Base-by-base conservation (phyloP, 2,797 vertebrate species). In the Gobio occitaniae region DNA sequence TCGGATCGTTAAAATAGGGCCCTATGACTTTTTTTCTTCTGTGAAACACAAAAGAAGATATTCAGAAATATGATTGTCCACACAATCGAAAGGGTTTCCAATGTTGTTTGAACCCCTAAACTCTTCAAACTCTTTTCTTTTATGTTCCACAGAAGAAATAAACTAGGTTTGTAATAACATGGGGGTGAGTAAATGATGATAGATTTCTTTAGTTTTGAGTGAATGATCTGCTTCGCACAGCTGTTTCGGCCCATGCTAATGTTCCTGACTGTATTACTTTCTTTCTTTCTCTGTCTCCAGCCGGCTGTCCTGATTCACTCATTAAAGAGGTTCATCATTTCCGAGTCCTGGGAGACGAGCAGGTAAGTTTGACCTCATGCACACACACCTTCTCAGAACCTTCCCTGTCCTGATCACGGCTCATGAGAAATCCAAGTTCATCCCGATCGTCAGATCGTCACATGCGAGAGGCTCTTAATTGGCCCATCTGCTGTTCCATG, bases 291-390 rank as follows among this genome's bases (percentile, higher is more conserved):
- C 15, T 71, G 19, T 70, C 47, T 86, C 56, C 93, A 98, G 97
- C 95, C 86, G 96, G 96, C 90, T 99, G 97, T 87, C 91, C 92
- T 0, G 89, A 96, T 89, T 99, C 97, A 79, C 93, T 98, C 91
- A 96, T 99, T 89, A 96, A 95, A 93, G 97, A 98, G 90, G 89
- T 97, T 77, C 97, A 99, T 95, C 97, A 99, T 90, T 99, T 99
- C 93, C 93, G 96, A 89, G 91, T 97, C 87, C 93, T 98, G 63
- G 97, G 97, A 87, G 95, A 97, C 10, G 95, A 97, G 59, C 97
- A 98, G 96, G 97, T 97, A 91, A 95, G 95, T 95, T 86, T 79
- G 72, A 19, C 44, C 81, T 85, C 90, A 87, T 25, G 89, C 91
- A 76, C 54, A 50, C 47, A 71, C 86, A 84, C 29, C 69, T 69